A percentile compares a stretch with the other conserved stretches of the same genome.
phyloP scores from a whole-genome alignment of 2,888 invertebrate species.

The Ceramica pisi region DNA sequence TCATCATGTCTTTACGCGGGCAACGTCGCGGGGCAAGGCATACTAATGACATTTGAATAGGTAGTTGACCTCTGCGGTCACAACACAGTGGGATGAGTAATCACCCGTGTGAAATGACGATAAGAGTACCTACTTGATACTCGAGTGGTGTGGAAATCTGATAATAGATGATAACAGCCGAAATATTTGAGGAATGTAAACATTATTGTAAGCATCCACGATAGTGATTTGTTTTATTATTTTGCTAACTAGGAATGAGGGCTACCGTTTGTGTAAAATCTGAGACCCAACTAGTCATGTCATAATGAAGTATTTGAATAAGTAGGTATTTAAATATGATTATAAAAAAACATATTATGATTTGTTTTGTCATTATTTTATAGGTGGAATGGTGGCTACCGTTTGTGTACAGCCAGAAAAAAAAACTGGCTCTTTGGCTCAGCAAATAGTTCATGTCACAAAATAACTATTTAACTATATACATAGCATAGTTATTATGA shows the following conservation, averaged over 20 bases:
- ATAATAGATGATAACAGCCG: constrained; percentile 27
- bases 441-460: constrained; percentile 7
- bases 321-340: constrained; percentile 4
- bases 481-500: no score
- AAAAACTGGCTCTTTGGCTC: neutral
- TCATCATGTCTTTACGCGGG: constrained; percentile 11
- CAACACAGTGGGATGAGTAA: constrained; percentile 35
- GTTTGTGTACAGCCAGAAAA: neutral
- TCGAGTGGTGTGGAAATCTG: constrained; percentile 31
- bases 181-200: neutral
- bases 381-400: neutral
- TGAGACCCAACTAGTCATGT: no score
- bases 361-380: neutral
- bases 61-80: constrained; percentile 40
- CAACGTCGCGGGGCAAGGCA: constrained; percentile 26
- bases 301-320: constrained; percentile 3
- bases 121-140: constrained; percentile 1
- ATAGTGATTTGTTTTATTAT: neutral
- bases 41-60: constrained; percentile 53
- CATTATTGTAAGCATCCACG: constrained; percentile 3
- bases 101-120: constrained; percentile 27
- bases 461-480: no score
- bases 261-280: no score
- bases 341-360: neutral
- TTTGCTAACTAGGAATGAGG: no score